Evolutionary conservation across 2,113 vertebrate genomes (phyloP).

Genomic region (Gavialis gangeticus): DNA sequence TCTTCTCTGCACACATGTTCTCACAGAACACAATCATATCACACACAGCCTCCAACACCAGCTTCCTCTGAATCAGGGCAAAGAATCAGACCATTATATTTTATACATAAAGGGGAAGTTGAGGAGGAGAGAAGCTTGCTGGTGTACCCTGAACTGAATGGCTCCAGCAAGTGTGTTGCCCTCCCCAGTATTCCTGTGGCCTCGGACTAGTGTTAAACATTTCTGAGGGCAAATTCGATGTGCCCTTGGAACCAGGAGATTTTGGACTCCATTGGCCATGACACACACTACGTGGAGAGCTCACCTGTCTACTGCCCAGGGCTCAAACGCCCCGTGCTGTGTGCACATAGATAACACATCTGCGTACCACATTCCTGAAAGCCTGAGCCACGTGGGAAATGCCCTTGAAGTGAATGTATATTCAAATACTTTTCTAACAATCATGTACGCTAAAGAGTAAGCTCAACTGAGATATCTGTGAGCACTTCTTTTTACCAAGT

Average conservation of each 20-base stretch:
- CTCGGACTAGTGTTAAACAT: not conserved
- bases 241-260: not conserved
- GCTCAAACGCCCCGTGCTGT: not conserved
- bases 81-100: conserved; percentile 70
- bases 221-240: rapidly evolving
- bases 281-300: not conserved
- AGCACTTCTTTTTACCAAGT: not conserved
- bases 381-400: not conserved
- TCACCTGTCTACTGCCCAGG: not conserved
- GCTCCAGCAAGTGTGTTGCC: conserved; percentile 14
- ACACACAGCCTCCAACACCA: conserved; percentile 36
- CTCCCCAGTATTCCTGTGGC: conserved; percentile 23
- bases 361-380: not conserved
- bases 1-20: conserved; percentile 37
- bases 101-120: conserved; percentile 66
- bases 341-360: not conserved
- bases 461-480: not conserved
- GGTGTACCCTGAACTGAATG: not conserved
- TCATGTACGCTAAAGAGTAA: no score
- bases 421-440: not conserved
- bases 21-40: conserved; percentile 70
- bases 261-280: not conserved
- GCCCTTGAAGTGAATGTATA: not conserved
- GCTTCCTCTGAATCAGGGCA: conserved; percentile 64
- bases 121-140: conserved; percentile 22